phyloP scores from a whole-genome alignment of 2,113 vertebrate genomes.

The Stigmatopora nigra region DNA sequence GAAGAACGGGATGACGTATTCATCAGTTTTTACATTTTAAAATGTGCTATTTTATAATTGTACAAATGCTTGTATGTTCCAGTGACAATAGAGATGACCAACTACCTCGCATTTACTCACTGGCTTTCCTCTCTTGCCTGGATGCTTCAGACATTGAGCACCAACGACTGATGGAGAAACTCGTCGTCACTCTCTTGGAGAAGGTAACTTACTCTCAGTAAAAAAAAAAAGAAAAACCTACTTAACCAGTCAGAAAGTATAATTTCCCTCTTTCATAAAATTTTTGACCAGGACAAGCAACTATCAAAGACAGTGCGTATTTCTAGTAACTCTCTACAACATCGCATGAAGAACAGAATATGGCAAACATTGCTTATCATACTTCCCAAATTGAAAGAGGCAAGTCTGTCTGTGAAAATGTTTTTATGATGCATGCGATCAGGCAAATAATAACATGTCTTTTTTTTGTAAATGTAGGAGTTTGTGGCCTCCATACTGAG shows the following conservation, averaged over 20 bases:
- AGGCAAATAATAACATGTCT: not conserved
- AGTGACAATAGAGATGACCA: conserved; percentile 84
- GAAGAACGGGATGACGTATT: too few species aligned
- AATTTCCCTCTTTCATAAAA: not conserved
- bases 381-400: conserved; percentile 80
- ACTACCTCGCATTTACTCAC: conserved; percentile 75
- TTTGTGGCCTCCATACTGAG: conserved; percentile 73
- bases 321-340: conserved; percentile 89
- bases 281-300: conserved; percentile 69
- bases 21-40: too few species aligned
- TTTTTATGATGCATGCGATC: not conserved
- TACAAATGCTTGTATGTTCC: conserved; percentile 40
- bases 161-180: conserved; percentile 74
- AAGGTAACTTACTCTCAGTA: conserved; percentile 66
- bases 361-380: conserved; percentile 88
- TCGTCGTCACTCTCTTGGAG: conserved; percentile 75
- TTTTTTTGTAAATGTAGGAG: conserved; percentile 62
- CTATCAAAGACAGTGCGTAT: conserved; percentile 77
- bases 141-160: conserved; percentile 72
- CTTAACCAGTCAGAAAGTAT: not conserved
- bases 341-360: conserved; percentile 82
- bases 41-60: not conserved
- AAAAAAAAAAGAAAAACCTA: not conserved
- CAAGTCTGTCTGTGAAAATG: conserved; percentile 33
- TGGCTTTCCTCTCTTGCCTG: conserved; percentile 81